A percentile compares a stretch with the other conserved stretches of the same genome.
Evolutionary conservation across 2,888 invertebrate species (phyloP).

Genomic region (Xestia rhomboidea): DNA sequence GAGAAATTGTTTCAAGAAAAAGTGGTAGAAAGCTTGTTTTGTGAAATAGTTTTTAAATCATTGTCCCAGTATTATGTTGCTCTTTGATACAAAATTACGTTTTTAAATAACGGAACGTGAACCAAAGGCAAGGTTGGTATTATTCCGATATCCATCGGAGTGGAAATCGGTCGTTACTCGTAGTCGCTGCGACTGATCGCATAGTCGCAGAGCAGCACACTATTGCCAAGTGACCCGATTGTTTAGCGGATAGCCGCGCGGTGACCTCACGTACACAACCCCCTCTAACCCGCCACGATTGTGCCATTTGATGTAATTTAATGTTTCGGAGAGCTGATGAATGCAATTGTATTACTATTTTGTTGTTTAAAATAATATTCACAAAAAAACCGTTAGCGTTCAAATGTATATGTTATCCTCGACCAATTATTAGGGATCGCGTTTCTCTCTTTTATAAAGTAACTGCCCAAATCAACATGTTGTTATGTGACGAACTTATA

Average conservation of each 20-base stretch:
- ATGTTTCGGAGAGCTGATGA: neutral
- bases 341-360: neutral
- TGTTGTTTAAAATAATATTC: neutral
- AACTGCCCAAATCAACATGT: neutral
- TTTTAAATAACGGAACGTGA: conserved; percentile 8
- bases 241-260: conserved; percentile 13
- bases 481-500: neutral
- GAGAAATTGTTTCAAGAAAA: neutral
- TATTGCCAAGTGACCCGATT: conserved; percentile 39
- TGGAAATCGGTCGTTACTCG: conserved; percentile 30
- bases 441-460: neutral
- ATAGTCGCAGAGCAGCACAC: too few relatives aligned
- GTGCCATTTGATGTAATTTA: neutral
- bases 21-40: neutral
- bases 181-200: conserved; percentile 23
- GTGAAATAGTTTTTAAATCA: conserved; percentile 9
- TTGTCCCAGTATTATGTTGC: neutral
- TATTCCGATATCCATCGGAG: conserved; percentile 7
- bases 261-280: conserved; percentile 8
- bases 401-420: neutral
- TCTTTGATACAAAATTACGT: neutral
- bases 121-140: conserved; percentile 8
- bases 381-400: neutral
- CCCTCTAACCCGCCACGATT: neutral
- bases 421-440: neutral